Percentiles rank a stretch among this genome's conserved stretches.
Conservation (phyloP, 2,888 invertebrate species). For the Epsilonema sp. region DNA sequence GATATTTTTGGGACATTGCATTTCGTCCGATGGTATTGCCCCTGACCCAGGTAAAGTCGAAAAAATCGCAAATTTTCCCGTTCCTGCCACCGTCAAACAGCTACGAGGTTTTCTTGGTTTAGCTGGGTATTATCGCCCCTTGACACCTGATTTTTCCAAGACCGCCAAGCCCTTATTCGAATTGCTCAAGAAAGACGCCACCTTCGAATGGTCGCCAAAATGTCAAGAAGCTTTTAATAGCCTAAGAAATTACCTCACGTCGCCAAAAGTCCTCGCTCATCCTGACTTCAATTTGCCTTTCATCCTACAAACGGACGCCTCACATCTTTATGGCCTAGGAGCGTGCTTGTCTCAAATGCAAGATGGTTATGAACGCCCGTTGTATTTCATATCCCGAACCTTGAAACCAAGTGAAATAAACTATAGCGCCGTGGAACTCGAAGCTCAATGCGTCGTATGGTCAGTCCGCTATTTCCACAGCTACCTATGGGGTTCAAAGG, state of each 20-base stretch:
- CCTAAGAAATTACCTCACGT: slow-evolving; percentile 5
- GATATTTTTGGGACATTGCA: too few species aligned
- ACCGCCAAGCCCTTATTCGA: slow-evolving; percentile 8
- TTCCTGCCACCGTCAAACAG: background rate
- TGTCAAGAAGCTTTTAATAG: slow-evolving; percentile 6
- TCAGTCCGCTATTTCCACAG: too few species aligned
- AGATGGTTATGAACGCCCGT: background rate
- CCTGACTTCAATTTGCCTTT: slow-evolving; percentile 8
- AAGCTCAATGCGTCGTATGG: background rate
- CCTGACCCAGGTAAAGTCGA: too few species aligned
- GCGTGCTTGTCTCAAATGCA: background rate
- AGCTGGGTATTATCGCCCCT: slow-evolving; percentile 8
- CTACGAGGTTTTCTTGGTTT: slow-evolving; percentile 7
- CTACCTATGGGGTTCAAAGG: too few species aligned
- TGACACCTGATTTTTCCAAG: slow-evolving; percentile 8
- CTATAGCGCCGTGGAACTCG: background rate
- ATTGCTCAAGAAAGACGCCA: slow-evolving; percentile 6
- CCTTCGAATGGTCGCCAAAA: slow-evolving; percentile 8
- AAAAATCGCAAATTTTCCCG: background rate
- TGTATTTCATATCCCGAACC: background rate
- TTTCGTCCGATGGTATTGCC: too few species aligned
- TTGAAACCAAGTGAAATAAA: background rate
- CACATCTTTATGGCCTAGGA: background rate
- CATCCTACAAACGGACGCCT: slow-evolving; percentile 9
- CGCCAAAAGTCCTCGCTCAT: too few species aligned